Evolutionary conservation across 2,113 vertebrate species (phyloP).

Genomic region (Notothenia coriiceps): DNA sequence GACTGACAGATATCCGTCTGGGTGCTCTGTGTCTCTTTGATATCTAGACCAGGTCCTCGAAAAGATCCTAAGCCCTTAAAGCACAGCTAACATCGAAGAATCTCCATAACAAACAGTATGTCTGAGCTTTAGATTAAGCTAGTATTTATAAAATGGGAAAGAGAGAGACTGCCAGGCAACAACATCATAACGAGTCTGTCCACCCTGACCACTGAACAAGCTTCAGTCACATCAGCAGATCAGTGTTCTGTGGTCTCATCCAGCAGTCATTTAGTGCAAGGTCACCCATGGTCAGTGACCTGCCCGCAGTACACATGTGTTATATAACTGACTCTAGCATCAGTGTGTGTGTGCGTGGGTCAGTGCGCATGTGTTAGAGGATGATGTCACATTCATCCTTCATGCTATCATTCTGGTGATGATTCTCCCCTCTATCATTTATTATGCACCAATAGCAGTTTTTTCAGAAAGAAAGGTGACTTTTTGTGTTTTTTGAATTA

Average conservation of each 20-base stretch:
- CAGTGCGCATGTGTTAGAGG: neutral
- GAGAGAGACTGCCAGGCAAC: neutral
- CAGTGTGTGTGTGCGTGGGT: slow-evolving; percentile 6
- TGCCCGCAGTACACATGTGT: slow-evolving; percentile 34
- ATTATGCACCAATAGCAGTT: slow-evolving; percentile 19
- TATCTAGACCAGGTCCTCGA: slow-evolving; percentile 11
- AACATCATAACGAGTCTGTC: slow-evolving; percentile 21
- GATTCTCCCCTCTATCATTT: neutral
- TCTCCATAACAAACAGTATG: slow-evolving; percentile 15
- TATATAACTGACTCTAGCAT: slow-evolving; percentile 48
- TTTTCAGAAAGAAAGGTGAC: neutral
- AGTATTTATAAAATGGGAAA: slow-evolving; percentile 30
- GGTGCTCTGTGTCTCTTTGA: slow-evolving; percentile 26
- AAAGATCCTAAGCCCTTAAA: slow-evolving; percentile 40
- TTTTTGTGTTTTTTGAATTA: slow-evolving; percentile 7
- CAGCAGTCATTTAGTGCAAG: slow-evolving; percentile 29
- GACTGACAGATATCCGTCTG: slow-evolving; percentile 38
- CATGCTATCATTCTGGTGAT: slow-evolving; percentile 3
- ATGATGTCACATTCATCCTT: slow-evolving; percentile 26
- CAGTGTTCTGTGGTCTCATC: slow-evolving; percentile 35
- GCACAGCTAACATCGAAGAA: slow-evolving; percentile 9
- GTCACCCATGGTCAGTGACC: slow-evolving; percentile 38
- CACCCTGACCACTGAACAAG: slow-evolving; percentile 7
- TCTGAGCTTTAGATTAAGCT: slow-evolving; percentile 33
- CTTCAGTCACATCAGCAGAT: slow-evolving; percentile 41